A percentile compares a stretch with the other conserved stretches of the same genome.
These are phyloP conservation scores for Acanthacorydalis orientalis DNA, from an alignment of 2,888 invertebrate species.

Conservation along the genomic window DNA sequence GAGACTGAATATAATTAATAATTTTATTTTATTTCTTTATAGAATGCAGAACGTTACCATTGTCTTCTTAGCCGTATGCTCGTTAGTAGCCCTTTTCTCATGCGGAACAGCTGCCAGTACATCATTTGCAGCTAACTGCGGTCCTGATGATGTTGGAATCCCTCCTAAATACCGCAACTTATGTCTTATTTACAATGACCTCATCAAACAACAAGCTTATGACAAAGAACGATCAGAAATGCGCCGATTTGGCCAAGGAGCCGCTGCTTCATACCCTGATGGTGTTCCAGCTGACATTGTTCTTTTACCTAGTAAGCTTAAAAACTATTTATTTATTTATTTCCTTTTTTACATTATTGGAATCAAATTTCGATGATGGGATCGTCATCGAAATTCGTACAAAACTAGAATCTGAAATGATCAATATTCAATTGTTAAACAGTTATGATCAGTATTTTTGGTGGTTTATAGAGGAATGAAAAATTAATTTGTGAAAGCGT, in stretches of 20 bases:
- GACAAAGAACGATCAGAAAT: background rate
- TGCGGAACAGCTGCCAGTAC: background rate
- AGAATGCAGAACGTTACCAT: slow-evolving; percentile 1
- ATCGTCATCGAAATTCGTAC: background rate
- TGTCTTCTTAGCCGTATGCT: background rate
- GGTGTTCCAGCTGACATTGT: too few species aligned
- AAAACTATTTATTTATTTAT: background rate
- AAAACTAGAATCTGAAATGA: too few species aligned
- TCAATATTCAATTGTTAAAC: too few species aligned
- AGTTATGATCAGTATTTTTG: too few species aligned
- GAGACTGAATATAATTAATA: background rate
- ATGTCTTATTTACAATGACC: slow-evolving; percentile 4
- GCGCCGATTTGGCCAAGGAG: background rate
- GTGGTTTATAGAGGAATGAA: too few species aligned
- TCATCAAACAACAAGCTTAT: slow-evolving; percentile 4
- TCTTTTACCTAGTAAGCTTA: too few species aligned
- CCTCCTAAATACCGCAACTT: slow-evolving; percentile 1
- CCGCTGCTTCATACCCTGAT: background rate
- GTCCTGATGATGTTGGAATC: background rate
- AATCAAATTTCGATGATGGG: too few species aligned
- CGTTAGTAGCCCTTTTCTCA: background rate
- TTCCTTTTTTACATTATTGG: too few species aligned
- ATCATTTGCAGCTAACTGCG: background rate
- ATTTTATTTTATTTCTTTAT: background rate
- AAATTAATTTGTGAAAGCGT: too few species aligned